phyloP scores from a whole-genome alignment of 2,888 invertebrate genomes.

The Leucozona laternaria region DNA sequence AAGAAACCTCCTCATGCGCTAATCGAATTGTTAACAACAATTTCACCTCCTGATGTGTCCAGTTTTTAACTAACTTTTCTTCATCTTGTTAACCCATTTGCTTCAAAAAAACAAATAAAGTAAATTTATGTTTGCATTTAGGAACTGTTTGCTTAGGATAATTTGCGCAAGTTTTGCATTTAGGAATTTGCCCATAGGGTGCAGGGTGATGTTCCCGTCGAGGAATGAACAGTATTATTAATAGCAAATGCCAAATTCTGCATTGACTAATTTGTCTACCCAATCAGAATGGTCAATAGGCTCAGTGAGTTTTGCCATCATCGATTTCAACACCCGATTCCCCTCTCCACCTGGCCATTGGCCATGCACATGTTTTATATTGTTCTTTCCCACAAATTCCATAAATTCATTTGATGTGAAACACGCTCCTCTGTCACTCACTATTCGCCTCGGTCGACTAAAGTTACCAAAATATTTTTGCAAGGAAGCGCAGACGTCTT shows the following conservation, averaged over 20 bases:
- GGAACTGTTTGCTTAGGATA: no score
- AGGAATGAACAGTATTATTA: neutral
- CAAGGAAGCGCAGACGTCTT: conserved; percentile 9
- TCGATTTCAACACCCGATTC: conserved; percentile 26
- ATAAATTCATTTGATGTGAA: conserved; percentile 41
- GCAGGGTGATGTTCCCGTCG: neutral
- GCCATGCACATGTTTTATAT: conserved; percentile 40
- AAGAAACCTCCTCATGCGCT: no score
- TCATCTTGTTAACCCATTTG: no score
- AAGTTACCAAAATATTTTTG: conserved; percentile 6
- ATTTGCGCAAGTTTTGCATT: no score
- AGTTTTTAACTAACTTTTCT: no score
- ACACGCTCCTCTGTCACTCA: conserved; percentile 34
- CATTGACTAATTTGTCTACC: neutral
- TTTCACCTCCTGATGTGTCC: no score
- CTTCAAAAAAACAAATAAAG: no score
- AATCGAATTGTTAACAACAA: no score
- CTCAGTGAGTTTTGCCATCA: conserved; percentile 36
- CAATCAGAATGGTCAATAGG: conserved; percentile 34
- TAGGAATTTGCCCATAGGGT: no score
- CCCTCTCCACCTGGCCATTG: neutral
- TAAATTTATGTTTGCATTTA: no score
- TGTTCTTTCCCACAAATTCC: conserved; percentile 10
- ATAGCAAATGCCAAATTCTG: neutral
- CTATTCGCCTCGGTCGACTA: conserved; percentile 34